phyloP scores from a whole-genome alignment of 2,797 vertebrate species.

The Centropyge bicolor region DNA sequence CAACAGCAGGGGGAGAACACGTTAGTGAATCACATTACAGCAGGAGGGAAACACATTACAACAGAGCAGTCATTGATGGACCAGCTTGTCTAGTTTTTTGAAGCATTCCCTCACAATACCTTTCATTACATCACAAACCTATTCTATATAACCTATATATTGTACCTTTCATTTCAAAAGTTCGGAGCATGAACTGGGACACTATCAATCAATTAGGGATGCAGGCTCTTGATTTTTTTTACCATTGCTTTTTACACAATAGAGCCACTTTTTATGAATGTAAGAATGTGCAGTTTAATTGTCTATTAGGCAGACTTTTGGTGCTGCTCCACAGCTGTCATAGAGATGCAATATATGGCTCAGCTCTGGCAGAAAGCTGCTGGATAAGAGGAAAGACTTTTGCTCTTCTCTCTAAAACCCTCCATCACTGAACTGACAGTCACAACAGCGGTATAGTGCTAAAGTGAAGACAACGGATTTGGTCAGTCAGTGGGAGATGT shows the following conservation, averaged over 20 bases:
- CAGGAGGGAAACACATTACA: neutral
- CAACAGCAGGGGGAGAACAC: neutral
- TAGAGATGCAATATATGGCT: conserved; percentile 13
- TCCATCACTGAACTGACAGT: conserved; percentile 26
- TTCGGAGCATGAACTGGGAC: neutral
- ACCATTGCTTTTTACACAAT: neutral
- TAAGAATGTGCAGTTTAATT: neutral
- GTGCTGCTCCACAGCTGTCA: conserved; percentile 12
- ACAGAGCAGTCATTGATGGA: neutral
- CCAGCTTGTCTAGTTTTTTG: neutral
- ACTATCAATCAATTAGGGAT: neutral
- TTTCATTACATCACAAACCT: neutral
- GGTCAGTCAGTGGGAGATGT: conserved; percentile 34
- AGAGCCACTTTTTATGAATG: neutral
- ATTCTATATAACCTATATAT: neutral
- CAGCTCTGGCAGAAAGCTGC: conserved; percentile 34
- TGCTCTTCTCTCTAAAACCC: conserved; percentile 23
- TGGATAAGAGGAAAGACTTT: conserved; percentile 33
- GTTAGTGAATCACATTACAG: neutral
- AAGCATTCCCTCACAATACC: neutral
- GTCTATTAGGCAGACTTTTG: neutral
- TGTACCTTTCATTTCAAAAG: neutral
- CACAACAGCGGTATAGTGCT: conserved; percentile 16
- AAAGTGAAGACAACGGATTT: conserved; percentile 39
- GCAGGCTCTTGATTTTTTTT: neutral